phyloP scores from a whole-genome alignment of 2,888 invertebrate genomes.

The Pterobdella sp. region DNA sequence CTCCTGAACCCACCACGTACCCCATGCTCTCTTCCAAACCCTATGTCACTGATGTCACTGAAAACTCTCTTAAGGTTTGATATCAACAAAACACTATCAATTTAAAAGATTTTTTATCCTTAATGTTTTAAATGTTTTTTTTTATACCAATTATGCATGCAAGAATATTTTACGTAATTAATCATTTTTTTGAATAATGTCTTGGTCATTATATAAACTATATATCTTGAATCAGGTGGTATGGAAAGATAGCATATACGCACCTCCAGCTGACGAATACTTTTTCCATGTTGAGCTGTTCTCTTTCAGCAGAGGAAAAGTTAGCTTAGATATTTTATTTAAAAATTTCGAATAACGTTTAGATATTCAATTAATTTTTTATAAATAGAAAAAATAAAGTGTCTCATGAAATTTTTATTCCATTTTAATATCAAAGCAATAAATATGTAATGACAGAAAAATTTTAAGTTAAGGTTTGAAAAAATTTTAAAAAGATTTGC shows the following conservation, averaged over 20 bases:
- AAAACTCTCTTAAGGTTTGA: not conserved
- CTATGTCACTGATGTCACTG: not conserved
- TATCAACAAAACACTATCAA: not conserved
- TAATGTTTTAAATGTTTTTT: not conserved
- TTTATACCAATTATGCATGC: not conserved
- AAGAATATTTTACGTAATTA: not conserved
- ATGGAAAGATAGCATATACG: not conserved
- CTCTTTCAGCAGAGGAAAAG: constrained; percentile 7
- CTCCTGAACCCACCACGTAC: constrained; percentile 2
- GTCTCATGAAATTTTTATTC: too few relatives aligned
- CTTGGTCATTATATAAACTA: too few relatives aligned
- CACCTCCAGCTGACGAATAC: constrained; percentile 8
- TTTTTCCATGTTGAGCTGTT: constrained; percentile 5
- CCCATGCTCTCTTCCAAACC: constrained; percentile 3
- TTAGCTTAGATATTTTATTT: not conserved
- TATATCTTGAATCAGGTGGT: too few relatives aligned
- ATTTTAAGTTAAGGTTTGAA: too few relatives aligned
- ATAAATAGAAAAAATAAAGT: too few relatives aligned
- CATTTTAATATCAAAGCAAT: too few relatives aligned
- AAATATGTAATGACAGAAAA: too few relatives aligned
- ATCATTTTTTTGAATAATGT: not conserved
- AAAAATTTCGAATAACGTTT: too few relatives aligned
- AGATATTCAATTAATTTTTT: too few relatives aligned
- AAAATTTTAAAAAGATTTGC: too few relatives aligned
- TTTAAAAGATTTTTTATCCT: not conserved